phyloP scores from a whole-genome alignment of 2,888 invertebrate genomes.

The Margaritifera margaritifera region DNA sequence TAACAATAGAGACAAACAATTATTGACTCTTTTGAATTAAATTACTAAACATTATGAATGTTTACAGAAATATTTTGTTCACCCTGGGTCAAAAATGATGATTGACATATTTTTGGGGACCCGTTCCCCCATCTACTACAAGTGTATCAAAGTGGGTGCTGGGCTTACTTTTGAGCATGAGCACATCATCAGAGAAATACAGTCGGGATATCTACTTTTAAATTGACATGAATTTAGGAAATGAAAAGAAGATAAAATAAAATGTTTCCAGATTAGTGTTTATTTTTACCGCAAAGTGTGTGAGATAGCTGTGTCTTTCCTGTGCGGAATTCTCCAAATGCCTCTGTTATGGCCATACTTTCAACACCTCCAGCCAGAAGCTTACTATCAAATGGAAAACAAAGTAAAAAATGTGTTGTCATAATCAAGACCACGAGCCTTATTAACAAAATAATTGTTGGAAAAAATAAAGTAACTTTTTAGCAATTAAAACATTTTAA shows the following conservation, averaged over 20 bases:
- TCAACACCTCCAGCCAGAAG: constrained; percentile 86
- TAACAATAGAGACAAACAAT: too few relatives aligned
- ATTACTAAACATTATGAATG: too few relatives aligned
- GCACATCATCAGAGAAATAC: too few relatives aligned
- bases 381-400: constrained; percentile 75
- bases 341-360: constrained; percentile 89
- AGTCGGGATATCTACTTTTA: neutral
- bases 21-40: too few relatives aligned
- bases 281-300: constrained; percentile 79
- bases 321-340: constrained; percentile 87
- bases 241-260: constrained; percentile 2
- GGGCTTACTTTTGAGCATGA: too few relatives aligned
- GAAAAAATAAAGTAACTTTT: neutral
- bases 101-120: too few relatives aligned
- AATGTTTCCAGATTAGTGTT: neutral
- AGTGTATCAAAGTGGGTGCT: too few relatives aligned
- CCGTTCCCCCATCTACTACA: too few relatives aligned
- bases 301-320: constrained; percentile 88
- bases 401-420: neutral
- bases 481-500: too few relatives aligned
- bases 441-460: constrained; percentile 1
- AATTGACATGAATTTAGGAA: neutral
- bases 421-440: neutral
- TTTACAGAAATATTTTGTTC: too few relatives aligned
- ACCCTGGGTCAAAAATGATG: too few relatives aligned